These are phyloP conservation scores for Nasonia giraulti DNA, from an alignment of 1,140 invertebrate species.

Conservation along the genomic window DNA sequence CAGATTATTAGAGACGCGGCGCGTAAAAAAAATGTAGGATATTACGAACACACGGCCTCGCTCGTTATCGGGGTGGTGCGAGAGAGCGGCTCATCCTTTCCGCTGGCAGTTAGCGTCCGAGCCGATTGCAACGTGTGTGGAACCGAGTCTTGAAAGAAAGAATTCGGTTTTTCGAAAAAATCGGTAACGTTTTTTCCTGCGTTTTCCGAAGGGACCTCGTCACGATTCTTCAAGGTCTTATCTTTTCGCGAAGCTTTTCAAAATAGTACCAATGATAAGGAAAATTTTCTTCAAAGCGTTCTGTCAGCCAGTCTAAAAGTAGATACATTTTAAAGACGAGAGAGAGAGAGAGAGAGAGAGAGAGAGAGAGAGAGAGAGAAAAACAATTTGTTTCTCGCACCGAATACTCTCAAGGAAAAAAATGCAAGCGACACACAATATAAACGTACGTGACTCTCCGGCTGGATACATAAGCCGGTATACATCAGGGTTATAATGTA, in stretches of 20 bases:
- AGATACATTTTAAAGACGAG: neutral
- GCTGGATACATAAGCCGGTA: too few species aligned
- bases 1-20: neutral
- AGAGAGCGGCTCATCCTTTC: conserved; percentile 56
- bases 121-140: neutral
- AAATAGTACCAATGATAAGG: neutral
- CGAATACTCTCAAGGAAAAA: neutral
- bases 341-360: neutral
- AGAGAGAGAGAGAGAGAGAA: neutral
- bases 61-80: conserved; percentile 71
- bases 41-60: neutral
- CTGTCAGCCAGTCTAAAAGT: neutral
- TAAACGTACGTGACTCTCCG: too few species aligned
- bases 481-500: neutral
- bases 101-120: conserved; percentile 64
- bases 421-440: neutral
- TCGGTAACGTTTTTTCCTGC: too few species aligned
- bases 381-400: neutral
- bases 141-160: neutral
- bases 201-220: neutral
- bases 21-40: neutral
- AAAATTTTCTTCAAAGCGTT: neutral
- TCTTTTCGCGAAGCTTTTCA: neutral
- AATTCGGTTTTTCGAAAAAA: neutral
- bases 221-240: neutral